A percentile compares a stretch with the other conserved stretches of the same genome.
Conservation (phyloP, 2,797 vertebrate genomes). For the Microctenopoma lineatum region DNA sequence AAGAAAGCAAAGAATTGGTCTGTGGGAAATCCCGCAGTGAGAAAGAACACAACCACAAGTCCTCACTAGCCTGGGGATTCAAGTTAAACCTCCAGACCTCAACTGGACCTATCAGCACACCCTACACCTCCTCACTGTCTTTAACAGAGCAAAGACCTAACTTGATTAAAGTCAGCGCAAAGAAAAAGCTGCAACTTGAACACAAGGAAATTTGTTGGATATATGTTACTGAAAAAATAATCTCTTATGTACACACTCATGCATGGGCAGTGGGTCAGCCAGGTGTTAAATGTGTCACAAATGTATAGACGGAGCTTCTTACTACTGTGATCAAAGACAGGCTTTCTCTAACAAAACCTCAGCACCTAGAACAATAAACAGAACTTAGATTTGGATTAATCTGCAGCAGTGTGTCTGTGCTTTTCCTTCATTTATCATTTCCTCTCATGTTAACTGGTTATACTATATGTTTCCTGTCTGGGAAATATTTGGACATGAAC, state of each 20-base stretch:
- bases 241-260: conserved; percentile 11
- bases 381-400: conserved; percentile 37
- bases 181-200: background rate
- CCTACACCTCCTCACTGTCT: conserved; percentile 5
- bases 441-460: conserved; percentile 27
- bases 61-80: background rate
- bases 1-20: background rate
- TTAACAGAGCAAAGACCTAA: conserved; percentile 1
- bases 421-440: conserved; percentile 43
- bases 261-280: conserved; percentile 8
- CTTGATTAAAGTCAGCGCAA: background rate
- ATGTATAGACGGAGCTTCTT: conserved; percentile 11
- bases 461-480: conserved; percentile 39
- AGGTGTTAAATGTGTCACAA: conserved; percentile 36
- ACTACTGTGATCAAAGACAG: conserved; percentile 33
- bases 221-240: conserved; percentile 31
- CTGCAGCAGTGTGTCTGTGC: conserved; percentile 19
- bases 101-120: background rate
- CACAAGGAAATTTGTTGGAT: conserved; percentile 11
- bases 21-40: conserved; percentile 18
- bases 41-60: conserved; percentile 3
- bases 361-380: conserved; percentile 53
- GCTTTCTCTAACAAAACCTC: conserved; percentile 18
- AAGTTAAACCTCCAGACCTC: conserved; percentile 13
- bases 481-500: conserved; percentile 17